phyloP scores from a whole-genome alignment of 2,113 vertebrate species.

The Mola mola region DNA sequence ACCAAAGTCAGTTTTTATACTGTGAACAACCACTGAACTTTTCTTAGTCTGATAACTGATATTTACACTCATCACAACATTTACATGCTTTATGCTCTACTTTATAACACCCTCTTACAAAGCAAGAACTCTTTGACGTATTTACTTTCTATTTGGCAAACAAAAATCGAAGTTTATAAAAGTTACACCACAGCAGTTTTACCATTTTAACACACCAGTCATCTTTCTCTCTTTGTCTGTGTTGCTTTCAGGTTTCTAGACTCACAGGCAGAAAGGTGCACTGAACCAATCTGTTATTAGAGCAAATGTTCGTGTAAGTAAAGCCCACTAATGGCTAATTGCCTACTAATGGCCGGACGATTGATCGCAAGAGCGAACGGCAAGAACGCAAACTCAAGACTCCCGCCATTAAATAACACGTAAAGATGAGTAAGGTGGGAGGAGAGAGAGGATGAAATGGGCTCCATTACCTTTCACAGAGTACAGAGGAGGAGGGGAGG shows the following conservation, averaged over 20 bases:
- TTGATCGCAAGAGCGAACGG: conserved; percentile 41
- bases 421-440: conserved; percentile 34
- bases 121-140: too few species aligned
- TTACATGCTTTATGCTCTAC: too few species aligned
- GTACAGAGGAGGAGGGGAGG: conserved; percentile 51
- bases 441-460: conserved; percentile 26
- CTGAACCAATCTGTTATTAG: conserved; percentile 35
- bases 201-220: background rate
- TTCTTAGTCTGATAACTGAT: too few species aligned
- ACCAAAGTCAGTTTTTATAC: too few species aligned
- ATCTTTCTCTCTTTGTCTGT: background rate
- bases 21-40: too few species aligned
- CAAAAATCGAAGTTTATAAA: background rate
- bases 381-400: conserved; percentile 43
- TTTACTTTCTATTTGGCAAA: too few species aligned
- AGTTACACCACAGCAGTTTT: background rate
- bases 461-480: conserved; percentile 68
- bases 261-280: conserved; percentile 1
- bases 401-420: conserved; percentile 54
- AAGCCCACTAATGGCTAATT: conserved; percentile 48
- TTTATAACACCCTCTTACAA: too few species aligned
- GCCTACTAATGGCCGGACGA: conserved; percentile 47
- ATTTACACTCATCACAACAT: too few species aligned
- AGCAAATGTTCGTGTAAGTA: conserved; percentile 40
- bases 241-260: conserved; percentile 13